Conservation (phyloP, 2,113 vertebrate species). For the Tragelaphus imberbis region DNA sequence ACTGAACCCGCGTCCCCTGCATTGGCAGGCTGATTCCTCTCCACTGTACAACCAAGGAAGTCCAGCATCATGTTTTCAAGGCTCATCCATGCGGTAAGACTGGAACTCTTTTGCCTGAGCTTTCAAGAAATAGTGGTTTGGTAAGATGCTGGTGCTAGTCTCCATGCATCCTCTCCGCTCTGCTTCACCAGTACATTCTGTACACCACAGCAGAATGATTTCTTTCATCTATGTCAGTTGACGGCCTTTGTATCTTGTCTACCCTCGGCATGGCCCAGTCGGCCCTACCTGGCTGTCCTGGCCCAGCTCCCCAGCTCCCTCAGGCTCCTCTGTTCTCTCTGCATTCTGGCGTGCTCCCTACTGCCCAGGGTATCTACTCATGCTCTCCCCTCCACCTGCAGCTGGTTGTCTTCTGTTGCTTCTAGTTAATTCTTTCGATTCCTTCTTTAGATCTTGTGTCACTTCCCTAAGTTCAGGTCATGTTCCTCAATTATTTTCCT, state of each 20-base stretch:
- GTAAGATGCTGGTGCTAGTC: background rate
- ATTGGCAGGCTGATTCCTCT: background rate
- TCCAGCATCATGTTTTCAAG: background rate
- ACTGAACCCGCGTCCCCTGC: background rate
- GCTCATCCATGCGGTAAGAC: background rate
- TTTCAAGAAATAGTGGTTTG: background rate
- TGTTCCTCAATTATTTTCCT: conserved; percentile 45
- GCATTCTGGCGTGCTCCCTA: background rate
- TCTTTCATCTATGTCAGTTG: background rate
- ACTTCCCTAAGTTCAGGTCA: conserved; percentile 21
- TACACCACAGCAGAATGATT: background rate
- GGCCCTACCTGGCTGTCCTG: background rate
- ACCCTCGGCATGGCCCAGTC: background rate
- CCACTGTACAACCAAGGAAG: background rate
- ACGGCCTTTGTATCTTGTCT: background rate
- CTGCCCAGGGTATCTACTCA: background rate
- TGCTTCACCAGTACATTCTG: background rate
- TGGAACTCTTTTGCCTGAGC: background rate
- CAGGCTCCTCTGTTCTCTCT: background rate
- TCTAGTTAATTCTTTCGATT: background rate
- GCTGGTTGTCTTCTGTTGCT: background rate
- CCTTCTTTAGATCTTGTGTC: background rate
- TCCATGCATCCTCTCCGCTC: background rate
- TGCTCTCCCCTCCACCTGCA: background rate
- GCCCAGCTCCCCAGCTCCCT: background rate